phyloP scores from a whole-genome alignment of 2,888 invertebrate genomes.

The Neelides folsomi region DNA sequence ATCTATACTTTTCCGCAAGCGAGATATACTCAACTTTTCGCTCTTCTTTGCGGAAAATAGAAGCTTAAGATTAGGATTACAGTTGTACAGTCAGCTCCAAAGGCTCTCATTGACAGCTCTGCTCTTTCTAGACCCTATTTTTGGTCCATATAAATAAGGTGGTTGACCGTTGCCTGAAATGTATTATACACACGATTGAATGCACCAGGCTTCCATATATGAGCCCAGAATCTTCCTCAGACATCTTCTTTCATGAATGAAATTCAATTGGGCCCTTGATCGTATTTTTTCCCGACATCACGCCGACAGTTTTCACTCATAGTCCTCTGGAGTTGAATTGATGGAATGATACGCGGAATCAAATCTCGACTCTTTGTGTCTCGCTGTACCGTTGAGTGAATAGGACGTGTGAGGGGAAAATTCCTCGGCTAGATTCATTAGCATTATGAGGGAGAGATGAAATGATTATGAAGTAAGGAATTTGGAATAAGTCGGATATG shows the following conservation, averaged over 20 bases:
- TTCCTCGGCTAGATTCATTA: constrained; percentile 8
- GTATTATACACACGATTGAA: neutral
- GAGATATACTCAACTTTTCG: too few species aligned
- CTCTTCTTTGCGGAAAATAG: too few species aligned
- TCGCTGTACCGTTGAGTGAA: neutral
- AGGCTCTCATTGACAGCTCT: too few species aligned
- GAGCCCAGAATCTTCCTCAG: neutral
- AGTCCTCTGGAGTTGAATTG: too few species aligned
- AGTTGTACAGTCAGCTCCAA: too few species aligned
- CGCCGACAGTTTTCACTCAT: too few species aligned
- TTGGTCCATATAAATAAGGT: constrained; percentile 16
- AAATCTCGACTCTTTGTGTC: constrained; percentile 6
- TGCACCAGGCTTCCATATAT: constrained; percentile 1
- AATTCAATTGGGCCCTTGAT: constrained; percentile 16
- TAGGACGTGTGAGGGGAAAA: constrained; percentile 2
- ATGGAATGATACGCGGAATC: constrained; percentile 3
- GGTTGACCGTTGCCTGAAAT: constrained; percentile 13
- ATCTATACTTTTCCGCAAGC: too few species aligned
- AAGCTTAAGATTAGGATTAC: too few species aligned
- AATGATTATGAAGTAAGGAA: too few species aligned
- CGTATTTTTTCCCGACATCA: constrained; percentile 4
- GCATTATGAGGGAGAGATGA: constrained; percentile 2
- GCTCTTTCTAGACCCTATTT: neutral
- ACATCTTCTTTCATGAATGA: constrained; percentile 13
- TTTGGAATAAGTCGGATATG: too few species aligned